Evolutionary conservation across 1,140 invertebrate species (phyloP).

Genomic region (Halotydeus destructor): DNA sequence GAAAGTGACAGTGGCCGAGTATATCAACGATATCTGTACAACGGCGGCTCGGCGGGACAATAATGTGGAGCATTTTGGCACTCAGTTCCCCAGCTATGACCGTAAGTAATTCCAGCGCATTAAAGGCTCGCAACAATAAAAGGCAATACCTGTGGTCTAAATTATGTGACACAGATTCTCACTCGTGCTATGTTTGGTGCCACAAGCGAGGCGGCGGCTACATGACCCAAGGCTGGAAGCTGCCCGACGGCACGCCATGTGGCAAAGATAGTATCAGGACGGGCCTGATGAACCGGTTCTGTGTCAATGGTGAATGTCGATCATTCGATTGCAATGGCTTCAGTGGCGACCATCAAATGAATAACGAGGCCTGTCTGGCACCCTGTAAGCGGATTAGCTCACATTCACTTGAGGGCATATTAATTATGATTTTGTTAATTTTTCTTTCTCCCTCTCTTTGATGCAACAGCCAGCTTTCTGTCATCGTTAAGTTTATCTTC

Average conservation of each 20-base stretch:
- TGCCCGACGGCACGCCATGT: conserved; percentile 19
- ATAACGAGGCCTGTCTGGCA: neutral
- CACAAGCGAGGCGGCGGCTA: conserved; percentile 18
- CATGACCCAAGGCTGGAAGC: conserved; percentile 19
- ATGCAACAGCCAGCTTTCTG: too few relatives aligned
- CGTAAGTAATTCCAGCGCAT: too few relatives aligned
- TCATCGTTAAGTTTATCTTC: too few relatives aligned
- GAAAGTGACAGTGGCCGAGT: conserved; percentile 13
- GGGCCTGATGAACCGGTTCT: conserved; percentile 15
- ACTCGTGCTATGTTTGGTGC: conserved; percentile 19
- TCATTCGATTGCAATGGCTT: conserved; percentile 9
- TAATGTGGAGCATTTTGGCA: conserved; percentile 14
- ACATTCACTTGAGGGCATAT: too few relatives aligned
- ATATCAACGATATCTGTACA: conserved; percentile 17
- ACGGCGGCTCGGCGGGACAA: conserved; percentile 14
- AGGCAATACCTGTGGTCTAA: too few relatives aligned
- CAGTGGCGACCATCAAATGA: neutral
- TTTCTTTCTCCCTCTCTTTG: too few relatives aligned
- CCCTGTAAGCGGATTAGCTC: too few relatives aligned
- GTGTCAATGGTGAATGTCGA: conserved; percentile 18
- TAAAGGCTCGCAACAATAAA: too few relatives aligned
- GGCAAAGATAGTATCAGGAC: conserved; percentile 9
- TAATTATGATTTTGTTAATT: too few relatives aligned
- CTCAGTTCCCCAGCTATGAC: conserved; percentile 19
- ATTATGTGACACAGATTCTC: conserved; percentile 12